phyloP scores from a whole-genome alignment of 2,888 invertebrate species.

The Smittia sp. region DNA sequence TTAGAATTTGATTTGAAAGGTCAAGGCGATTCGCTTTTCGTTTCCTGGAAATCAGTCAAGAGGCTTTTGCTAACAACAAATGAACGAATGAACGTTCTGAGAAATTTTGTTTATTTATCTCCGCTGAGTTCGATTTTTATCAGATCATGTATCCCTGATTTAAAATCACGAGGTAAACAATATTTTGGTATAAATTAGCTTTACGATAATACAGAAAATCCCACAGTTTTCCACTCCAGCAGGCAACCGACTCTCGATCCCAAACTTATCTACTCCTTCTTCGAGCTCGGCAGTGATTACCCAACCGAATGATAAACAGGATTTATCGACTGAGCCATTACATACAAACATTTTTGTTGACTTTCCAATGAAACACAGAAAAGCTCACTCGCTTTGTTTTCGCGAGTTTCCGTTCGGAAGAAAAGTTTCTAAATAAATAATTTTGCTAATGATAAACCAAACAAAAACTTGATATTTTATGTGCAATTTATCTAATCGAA shows the following conservation, averaged over 20 bases:
- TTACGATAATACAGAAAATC: neutral
- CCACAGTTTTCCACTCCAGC: neutral
- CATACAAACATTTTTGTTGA: neutral
- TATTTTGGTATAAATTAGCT: constrained; percentile 7
- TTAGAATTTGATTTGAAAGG: too few relatives aligned
- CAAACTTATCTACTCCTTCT: neutral
- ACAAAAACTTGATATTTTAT: constrained; percentile 22
- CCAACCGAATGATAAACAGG: constrained; percentile 16
- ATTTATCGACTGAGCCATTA: constrained; percentile 7
- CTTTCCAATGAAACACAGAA: neutral
- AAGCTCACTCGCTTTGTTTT: neutral
- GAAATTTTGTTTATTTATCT: too few relatives aligned
- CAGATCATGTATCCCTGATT: too few relatives aligned
- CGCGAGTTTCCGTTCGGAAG: too few relatives aligned
- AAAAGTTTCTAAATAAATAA: too few relatives aligned
- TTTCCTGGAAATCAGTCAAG: too few relatives aligned
- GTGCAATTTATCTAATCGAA: constrained; percentile 17
- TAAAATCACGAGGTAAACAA: neutral
- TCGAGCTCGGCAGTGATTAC: neutral
- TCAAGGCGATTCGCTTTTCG: too few relatives aligned
- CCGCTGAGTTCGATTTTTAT: too few relatives aligned
- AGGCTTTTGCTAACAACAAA: too few relatives aligned
- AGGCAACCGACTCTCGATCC: neutral
- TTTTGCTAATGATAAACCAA: too few relatives aligned
- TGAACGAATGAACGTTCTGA: too few relatives aligned